These are phyloP conservation scores for Alviniconcha strummeri DNA, from an alignment of 2,888 invertebrate species.

Conservation along the genomic window DNA sequence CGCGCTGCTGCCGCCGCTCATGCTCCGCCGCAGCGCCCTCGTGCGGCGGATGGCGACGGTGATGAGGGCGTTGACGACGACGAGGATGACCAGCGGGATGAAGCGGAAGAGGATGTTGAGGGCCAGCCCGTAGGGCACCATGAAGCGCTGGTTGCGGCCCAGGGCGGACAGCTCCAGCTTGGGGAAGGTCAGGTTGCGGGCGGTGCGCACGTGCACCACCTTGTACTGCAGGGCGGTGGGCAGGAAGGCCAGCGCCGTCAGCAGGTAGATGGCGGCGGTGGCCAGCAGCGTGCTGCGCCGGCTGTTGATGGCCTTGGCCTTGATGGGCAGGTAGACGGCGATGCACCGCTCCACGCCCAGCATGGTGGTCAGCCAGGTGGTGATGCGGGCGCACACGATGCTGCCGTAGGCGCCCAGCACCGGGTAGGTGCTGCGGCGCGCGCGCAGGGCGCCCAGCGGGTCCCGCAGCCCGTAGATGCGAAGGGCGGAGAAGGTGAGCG, in stretches of 20 bases:
- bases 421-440: constrained; percentile 53
- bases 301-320: constrained; percentile 57
- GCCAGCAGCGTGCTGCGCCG: constrained; percentile 50
- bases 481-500: constrained; percentile 53
- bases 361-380: constrained; percentile 59
- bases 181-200: constrained; percentile 45
- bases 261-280: constrained; percentile 51
- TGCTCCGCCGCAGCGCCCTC: constrained; percentile 46
- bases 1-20: constrained; percentile 37
- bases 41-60: constrained; percentile 54
- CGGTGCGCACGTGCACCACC: constrained; percentile 31
- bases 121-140: constrained; percentile 53
- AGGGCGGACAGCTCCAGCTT: constrained; percentile 50
- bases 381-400: constrained; percentile 61
- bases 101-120: constrained; percentile 61
- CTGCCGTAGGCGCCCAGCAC: constrained; percentile 60
- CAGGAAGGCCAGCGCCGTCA: constrained; percentile 58
- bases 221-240: constrained; percentile 60
- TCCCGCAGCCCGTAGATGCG: constrained; percentile 49
- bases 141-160: constrained; percentile 55
- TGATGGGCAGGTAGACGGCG: constrained; percentile 65
- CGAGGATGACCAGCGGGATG: constrained; percentile 54
- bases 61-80: constrained; percentile 56
- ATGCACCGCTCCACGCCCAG: constrained; percentile 61
- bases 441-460: constrained; percentile 46